Evolutionary conservation across 2,113 vertebrate genomes (phyloP), one percentile per base, ranked within the genome.

Genomic region (Dromaius novaehollandiae): DNA sequence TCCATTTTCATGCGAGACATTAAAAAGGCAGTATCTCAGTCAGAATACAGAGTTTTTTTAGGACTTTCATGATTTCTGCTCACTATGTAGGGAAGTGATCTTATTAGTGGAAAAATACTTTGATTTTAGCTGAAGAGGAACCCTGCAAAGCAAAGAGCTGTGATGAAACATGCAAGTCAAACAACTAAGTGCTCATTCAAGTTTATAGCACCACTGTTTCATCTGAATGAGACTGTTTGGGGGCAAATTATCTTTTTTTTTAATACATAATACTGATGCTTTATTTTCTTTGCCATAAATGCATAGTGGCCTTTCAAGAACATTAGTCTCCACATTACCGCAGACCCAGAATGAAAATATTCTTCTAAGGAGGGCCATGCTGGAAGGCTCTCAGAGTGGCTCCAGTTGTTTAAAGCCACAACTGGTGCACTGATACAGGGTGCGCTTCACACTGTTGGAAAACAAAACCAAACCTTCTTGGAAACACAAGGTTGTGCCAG

Each of bases 61-160:
- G 7, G 68, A 86, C 79, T 81, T 89, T 4, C 55, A 17, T 69
- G 76, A 71, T 91, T 95, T 95, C 76, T 88, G n/a, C 32, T 86
- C 38, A 51, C 86, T 90, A 56, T 61, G 13, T 42, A 89, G 55
- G 64, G 81, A 91, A 93, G 40, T 6, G 85, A 91, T 53, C 68
- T 88, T n/a, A 56, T 42, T 10, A 86, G 68, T 36, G 38, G 84
- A 88, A 93, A 94, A 94, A 93, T 78, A 74, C 42, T 82, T 91
- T 32, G 46, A 87, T 88, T 96, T 91, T 68, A 91, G 38, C 34
- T 88, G 85, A 96, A 94, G 71, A 95, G 78, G 79, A 96, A 66
- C 53, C 75, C 82, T 25, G 87, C 78, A 77, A 94, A 95, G 58
- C 40, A 81, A 82, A 82, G 58, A 77, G 20, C 51, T 80, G 50